Conservation (phyloP, 2,797 vertebrate species). For the Pitangus sulphuratus region DNA sequence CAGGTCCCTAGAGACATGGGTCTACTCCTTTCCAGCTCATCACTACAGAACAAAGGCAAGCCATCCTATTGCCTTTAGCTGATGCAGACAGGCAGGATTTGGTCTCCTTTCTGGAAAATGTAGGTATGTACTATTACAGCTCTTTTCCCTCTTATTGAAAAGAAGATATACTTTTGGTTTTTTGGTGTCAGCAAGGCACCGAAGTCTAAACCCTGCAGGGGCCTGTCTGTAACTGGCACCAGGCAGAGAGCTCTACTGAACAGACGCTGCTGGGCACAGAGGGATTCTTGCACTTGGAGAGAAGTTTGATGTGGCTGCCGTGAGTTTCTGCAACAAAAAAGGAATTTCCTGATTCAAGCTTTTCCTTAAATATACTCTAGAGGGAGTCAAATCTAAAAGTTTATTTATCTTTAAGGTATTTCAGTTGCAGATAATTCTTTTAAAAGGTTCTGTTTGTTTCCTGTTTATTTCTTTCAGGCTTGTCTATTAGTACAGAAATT, state of each 20-base stretch:
- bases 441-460: conserved; percentile 49
- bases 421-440: conserved; percentile 39
- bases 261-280: background rate
- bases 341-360: conserved; percentile 54
- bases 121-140: fast-evolving
- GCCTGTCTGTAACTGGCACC: background rate
- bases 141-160: background rate
- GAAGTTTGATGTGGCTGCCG: background rate
- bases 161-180: background rate
- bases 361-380: conserved; percentile 84
- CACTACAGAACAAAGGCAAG: background rate
- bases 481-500: conserved; percentile 36
- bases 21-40: background rate
- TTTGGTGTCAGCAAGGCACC: background rate
- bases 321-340: conserved; percentile 27
- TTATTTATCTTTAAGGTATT: conserved; percentile 73
- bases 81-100: background rate
- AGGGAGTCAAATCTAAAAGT: conserved; percentile 88
- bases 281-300: background rate
- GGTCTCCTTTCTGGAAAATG: background rate
- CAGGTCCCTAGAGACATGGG: fast-evolving
- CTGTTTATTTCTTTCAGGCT: conserved; percentile 59
- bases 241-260: background rate
- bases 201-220: background rate
- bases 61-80: background rate